Conservation (phyloP, 2,113 vertebrate species). For the Anser cygnoides region DNA sequence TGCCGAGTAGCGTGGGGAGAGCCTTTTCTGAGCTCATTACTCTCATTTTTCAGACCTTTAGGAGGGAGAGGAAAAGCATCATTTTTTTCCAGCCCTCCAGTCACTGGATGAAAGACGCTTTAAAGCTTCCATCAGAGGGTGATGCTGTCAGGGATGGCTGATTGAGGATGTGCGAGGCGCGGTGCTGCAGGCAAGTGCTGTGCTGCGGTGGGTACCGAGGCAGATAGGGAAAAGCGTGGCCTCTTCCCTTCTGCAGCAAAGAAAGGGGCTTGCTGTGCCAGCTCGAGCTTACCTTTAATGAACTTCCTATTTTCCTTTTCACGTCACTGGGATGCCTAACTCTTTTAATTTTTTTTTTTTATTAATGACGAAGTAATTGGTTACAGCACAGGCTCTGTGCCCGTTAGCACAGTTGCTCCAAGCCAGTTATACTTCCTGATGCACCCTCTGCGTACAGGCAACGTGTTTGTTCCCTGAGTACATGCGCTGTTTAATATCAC, state of each 20-base stretch:
- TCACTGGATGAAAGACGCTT: not conserved
- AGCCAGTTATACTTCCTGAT: not conserved
- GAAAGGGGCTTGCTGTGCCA: not conserved
- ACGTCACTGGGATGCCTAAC: not conserved
- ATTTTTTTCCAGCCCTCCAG: not conserved
- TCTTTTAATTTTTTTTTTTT: not conserved
- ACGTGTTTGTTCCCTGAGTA: not conserved
- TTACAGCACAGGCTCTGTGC: not conserved
- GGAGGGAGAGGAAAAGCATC: not conserved
- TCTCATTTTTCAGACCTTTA: not conserved
- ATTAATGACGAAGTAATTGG: not conserved
- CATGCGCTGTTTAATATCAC: not conserved
- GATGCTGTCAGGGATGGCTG: not conserved
- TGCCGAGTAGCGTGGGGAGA: not conserved
- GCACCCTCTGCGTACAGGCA: accelerated
- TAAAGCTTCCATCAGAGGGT: not conserved
- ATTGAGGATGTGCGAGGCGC: not conserved
- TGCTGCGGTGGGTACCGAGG: not conserved
- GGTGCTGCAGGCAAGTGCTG: not conserved
- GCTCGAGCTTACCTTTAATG: accelerated
- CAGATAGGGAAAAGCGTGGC: not conserved
- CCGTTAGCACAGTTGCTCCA: not conserved
- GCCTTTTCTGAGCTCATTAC: not conserved
- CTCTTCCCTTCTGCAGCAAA: not conserved
- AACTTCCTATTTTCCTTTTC: not conserved